Base-by-base conservation (phyloP, 2,888 invertebrate species). In the Sinohyriopsis cumingii region DNA sequence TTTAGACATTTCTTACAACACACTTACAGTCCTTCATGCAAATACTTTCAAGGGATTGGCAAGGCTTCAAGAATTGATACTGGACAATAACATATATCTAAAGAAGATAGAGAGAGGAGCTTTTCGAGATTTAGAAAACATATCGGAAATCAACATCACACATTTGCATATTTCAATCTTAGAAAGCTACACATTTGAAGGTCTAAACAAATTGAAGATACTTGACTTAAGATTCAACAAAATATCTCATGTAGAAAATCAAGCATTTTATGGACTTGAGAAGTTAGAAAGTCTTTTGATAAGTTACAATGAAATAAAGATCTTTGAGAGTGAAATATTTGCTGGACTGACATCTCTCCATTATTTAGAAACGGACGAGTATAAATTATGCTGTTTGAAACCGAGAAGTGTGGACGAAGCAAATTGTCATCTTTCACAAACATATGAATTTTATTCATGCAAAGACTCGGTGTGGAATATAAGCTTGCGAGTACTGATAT, bases 371-470 rank as follows among this genome's bases (percentile, higher is more conserved):
- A 67, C 75, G 9, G 72, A 75, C 55, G 54, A 65, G 9, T 55
- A 20, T 24, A 59, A 28, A 63, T 70, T 25, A 45, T 45, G 45
- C 12, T 45, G 45, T 12, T 45, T 45, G 15, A 45, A 45, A 45
- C 45, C 45, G 45, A 15, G 15, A 12, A 15, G 45, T 45, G 45
- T 45, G 15, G 45, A 15, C 45, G 60, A 18, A 20, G 25, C 59
- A 9, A 62, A 60, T 0, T 80, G 72, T 9, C 7, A 33, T 60
- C 61, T 68, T 60, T 65, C 80, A 24, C 64, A 77, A 24, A 75
- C 77, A 15, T 77, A 77, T 63, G 67, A 68, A 18, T 72, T 82
- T 59, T 82, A 79, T 25, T 80, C 82, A 20, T 83, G 83, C 63
- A 67, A 66, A n/a, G 79, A 83, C 55, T 72, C 82, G 45, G 72